These are phyloP conservation scores for Drosophila emarginata DNA, from an alignment of 2,888 invertebrate genomes.

Conservation along the genomic window DNA sequence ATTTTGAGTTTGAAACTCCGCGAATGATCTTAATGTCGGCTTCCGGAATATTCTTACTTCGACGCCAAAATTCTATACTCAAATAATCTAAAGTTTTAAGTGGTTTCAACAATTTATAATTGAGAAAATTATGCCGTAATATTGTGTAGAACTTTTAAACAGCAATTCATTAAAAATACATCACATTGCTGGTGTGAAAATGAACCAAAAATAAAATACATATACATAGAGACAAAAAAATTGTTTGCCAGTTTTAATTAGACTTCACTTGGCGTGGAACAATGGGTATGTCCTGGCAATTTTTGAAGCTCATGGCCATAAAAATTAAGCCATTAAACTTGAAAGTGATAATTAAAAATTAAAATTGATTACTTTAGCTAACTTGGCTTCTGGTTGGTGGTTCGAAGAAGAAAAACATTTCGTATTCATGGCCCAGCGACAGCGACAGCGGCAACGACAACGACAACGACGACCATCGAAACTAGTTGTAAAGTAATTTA, in stretches of 20 bases:
- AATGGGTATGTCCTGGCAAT: background rate
- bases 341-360: constrained; percentile 76
- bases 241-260: constrained; percentile 3
- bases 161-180: constrained; percentile 9
- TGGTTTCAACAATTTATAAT: constrained; percentile 5
- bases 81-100: background rate
- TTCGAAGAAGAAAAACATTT: constrained; percentile 38
- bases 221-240: background rate
- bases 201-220: constrained; percentile 17
- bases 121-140: background rate
- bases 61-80: background rate
- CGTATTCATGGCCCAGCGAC: constrained; percentile 51
- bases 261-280: constrained; percentile 3
- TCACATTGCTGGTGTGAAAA: background rate
- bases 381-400: constrained; percentile 14
- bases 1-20: no score
- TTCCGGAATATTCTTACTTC: background rate
- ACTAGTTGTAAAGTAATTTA: constrained; percentile 72
- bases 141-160: background rate
- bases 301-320: constrained; percentile 48
- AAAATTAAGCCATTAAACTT: constrained; percentile 70
- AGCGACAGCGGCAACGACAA: background rate
- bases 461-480: constrained; percentile 49
- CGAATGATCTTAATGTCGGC: background rate
- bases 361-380: constrained; percentile 62